Percentiles rank a stretch among this genome's conserved stretches.
phyloP scores from a whole-genome alignment of 2,888 invertebrate species.

The Sarcophaga variegata region DNA sequence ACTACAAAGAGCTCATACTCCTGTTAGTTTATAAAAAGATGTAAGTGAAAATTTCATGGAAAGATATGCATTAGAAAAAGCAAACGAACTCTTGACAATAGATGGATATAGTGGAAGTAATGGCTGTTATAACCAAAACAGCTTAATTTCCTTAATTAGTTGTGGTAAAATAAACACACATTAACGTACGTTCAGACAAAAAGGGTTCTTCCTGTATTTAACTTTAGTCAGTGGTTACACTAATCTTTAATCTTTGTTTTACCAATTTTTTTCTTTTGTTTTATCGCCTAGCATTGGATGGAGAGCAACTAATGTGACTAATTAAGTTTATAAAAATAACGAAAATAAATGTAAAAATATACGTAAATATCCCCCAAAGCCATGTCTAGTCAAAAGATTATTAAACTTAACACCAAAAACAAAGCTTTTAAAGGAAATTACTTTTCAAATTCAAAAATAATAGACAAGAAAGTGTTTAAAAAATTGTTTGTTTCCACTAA shows the following conservation, averaged over 20 bases:
- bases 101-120: too few relatives aligned
- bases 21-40: neutral
- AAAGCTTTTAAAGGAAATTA: neutral
- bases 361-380: neutral
- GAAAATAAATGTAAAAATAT: slow-evolving; percentile 14
- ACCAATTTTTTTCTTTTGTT: too few relatives aligned
- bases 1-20: too few relatives aligned
- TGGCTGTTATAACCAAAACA: neutral
- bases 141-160: slow-evolving; percentile 36
- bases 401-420: neutral
- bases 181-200: too few relatives aligned
- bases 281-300: neutral
- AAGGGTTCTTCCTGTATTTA: too few relatives aligned
- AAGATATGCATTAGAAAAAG: too few relatives aligned
- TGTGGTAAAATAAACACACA: neutral
- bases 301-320: neutral
- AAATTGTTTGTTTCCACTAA: too few relatives aligned
- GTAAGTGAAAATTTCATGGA: neutral
- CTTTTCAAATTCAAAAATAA: neutral
- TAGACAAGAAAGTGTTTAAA: too few relatives aligned
- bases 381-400: neutral
- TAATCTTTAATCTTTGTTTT: too few relatives aligned
- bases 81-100: too few relatives aligned
- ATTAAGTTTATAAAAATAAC: slow-evolving; percentile 1
- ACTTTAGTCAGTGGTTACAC: too few relatives aligned